Evolutionary conservation across 1,140 invertebrate species (phyloP), one percentile per base, ranked within the genome.

Genomic region (Brachionus calyciflorus): DNA sequence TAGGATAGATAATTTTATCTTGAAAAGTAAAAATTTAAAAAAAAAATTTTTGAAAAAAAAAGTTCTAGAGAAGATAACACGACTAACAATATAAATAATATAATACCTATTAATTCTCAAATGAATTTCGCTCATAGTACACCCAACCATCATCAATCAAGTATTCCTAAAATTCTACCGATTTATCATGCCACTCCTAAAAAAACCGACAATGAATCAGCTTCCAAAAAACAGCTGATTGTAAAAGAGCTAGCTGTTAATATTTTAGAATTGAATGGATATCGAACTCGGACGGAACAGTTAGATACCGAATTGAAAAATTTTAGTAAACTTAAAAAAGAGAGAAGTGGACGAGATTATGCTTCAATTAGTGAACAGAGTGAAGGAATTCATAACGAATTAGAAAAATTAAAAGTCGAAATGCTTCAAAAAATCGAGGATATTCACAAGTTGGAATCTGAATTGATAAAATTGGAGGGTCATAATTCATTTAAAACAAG

Each of bases 381-480:
- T 41, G 69, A 73, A 5, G 24, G 46, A 12, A 73, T 73, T 51
- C 69, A 73, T 9, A 51, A 3, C 2, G 69, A 73, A 26, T 21
- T 73, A 2, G 69, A 73, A 21, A 73, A 73, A 19, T 33, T 73
- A 7, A 73, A 73, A 9, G 30, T 2, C 2, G 69, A 73, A 51
- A 73, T 73, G 69, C 69, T 73, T 37, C 69, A 73, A 33, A 73
- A 73, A 73, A 73, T 73, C 30, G 69, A 73, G 26, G 69, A 73
- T 19, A 73, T 73, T 30, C 69, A 73, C 21, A 55, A 55, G n/a
- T 33, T 73, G 1, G 69, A 73, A 17, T 55, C 46, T 14, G 69
- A 73, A 12, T 40, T 73, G 46, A 37, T 73, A 3, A 73, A 73
- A 30, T 33, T 73, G 1, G 69, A 73, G 46, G 69, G 69, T 3